phyloP scores from a whole-genome alignment of 2,888 invertebrate species.

The Omphaloscelis lunosa region DNA sequence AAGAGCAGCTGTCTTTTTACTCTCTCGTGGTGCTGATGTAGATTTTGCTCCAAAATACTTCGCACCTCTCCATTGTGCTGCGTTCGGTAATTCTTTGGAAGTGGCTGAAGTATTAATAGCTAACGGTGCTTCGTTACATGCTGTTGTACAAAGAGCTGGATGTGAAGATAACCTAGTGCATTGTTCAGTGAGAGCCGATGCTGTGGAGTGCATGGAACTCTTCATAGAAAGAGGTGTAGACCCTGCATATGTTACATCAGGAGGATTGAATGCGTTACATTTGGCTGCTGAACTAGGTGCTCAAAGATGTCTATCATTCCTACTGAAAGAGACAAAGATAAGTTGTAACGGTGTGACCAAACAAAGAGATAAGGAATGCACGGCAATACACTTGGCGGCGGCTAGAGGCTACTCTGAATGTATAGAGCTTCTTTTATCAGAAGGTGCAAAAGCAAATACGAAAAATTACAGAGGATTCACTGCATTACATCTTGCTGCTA shows the following conservation, averaged over 20 bases:
- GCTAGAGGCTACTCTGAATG: conserved; percentile 96
- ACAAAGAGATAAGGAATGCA: conserved; percentile 94
- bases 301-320: conserved; percentile 93
- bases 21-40: conserved; percentile 93
- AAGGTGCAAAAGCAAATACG: conserved; percentile 94
- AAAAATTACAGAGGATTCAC: conserved; percentile 95
- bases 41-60: conserved; percentile 93
- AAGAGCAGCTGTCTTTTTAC: conserved; percentile 92
- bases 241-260: conserved; percentile 93
- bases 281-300: conserved; percentile 95
- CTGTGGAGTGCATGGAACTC: conserved; percentile 94
- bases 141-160: conserved; percentile 92
- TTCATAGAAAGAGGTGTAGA: conserved; percentile 94
- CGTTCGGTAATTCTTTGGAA: conserved; percentile 96
- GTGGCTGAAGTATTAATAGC: conserved; percentile 94
- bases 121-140: conserved; percentile 92
- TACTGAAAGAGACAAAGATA: conserved; percentile 94
- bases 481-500: conserved; percentile 96
- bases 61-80: conserved; percentile 96
- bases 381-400: conserved; percentile 96
- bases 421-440: conserved; percentile 93
- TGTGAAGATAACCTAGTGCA: conserved; percentile 95
- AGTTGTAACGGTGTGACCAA: conserved; percentile 93
- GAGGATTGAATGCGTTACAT: conserved; percentile 95
- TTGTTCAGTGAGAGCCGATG: conserved; percentile 95